Evolutionary conservation across 2,888 invertebrate genomes (phyloP).

Genomic region (Serripes groenlandicus): DNA sequence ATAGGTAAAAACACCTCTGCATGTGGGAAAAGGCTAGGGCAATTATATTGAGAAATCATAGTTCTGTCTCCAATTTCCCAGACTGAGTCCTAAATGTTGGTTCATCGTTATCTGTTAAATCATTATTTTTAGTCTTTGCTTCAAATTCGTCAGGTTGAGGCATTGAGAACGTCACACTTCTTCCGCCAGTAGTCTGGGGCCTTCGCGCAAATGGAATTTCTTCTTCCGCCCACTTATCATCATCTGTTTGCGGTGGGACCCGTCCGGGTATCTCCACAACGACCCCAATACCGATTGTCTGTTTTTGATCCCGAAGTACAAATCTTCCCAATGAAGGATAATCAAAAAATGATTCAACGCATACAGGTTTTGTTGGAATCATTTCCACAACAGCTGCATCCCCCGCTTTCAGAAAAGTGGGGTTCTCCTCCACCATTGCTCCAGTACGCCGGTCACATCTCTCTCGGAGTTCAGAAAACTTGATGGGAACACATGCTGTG

Average conservation of each 20-base stretch:
- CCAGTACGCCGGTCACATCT: conserved; percentile 99
- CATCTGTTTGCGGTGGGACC: conserved; percentile 60
- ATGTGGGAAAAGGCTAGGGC: neutral
- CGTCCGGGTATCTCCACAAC: conserved; percentile 90
- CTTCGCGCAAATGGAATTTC: conserved; percentile 53
- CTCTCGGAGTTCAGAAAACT: conserved; percentile 98
- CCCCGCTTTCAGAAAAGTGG: conserved; percentile 97
- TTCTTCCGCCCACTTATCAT: conserved; percentile 64
- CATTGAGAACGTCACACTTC: conserved; percentile 64
- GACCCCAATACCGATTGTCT: conserved; percentile 98
- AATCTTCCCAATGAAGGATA: conserved; percentile 98
- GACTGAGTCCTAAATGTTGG: conserved; percentile 68
- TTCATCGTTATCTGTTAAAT: conserved; percentile 34
- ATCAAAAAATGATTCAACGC: conserved; percentile 98
- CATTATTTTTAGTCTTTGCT: conserved; percentile 21
- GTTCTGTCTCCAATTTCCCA: conserved; percentile 66
- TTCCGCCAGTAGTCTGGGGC: conserved; percentile 62
- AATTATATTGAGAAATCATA: neutral
- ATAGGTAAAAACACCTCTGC: neutral
- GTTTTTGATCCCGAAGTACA: conserved; percentile 99
- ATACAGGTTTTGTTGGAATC: conserved; percentile 97
- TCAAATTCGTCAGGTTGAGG: conserved; percentile 56
- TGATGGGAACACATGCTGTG: conserved; percentile 99
- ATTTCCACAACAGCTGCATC: conserved; percentile 97
- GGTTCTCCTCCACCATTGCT: conserved; percentile 88